These are phyloP conservation scores for Oreotrochilus melanogaster DNA, from an alignment of 2,113 vertebrate species.

Conservation along the genomic window DNA sequence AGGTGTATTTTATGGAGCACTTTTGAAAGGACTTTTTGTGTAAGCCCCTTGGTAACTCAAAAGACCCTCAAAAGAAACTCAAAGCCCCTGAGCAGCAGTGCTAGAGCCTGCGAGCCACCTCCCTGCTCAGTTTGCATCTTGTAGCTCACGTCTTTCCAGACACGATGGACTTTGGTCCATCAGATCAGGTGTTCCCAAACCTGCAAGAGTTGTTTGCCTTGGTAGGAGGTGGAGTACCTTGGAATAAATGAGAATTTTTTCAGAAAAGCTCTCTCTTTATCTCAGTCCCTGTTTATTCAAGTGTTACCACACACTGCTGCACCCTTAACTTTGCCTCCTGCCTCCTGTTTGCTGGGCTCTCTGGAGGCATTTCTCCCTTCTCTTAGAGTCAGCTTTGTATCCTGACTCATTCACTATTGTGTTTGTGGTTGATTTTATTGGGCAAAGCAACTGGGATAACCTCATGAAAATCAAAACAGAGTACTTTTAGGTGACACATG, in stretches of 20 bases:
- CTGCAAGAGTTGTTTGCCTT: not conserved
- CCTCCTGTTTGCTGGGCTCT: not conserved
- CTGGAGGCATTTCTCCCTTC: not conserved
- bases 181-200: not conserved
- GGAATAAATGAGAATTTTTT: not conserved
- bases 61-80: no score
- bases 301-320: not conserved
- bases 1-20: slow-evolving; percentile 41
- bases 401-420: slow-evolving; percentile 18
- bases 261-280: not conserved
- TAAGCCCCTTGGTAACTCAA: slow-evolving; percentile 34
- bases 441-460: slow-evolving; percentile 1
- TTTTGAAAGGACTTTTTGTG: slow-evolving; percentile 59
- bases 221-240: not conserved
- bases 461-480: slow-evolving; percentile 32
- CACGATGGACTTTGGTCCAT: not conserved
- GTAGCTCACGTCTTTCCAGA: not conserved
- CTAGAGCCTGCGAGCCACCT: not conserved
- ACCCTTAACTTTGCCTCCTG: not conserved
- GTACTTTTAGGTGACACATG: not conserved
- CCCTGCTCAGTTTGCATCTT: not conserved
- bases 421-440: slow-evolving; percentile 7
- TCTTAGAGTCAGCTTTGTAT: not conserved
- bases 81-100: not conserved
- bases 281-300: not conserved